Evolutionary conservation across 2,113 vertebrate species (phyloP).

Genomic region (Aegotheles bennettii): DNA sequence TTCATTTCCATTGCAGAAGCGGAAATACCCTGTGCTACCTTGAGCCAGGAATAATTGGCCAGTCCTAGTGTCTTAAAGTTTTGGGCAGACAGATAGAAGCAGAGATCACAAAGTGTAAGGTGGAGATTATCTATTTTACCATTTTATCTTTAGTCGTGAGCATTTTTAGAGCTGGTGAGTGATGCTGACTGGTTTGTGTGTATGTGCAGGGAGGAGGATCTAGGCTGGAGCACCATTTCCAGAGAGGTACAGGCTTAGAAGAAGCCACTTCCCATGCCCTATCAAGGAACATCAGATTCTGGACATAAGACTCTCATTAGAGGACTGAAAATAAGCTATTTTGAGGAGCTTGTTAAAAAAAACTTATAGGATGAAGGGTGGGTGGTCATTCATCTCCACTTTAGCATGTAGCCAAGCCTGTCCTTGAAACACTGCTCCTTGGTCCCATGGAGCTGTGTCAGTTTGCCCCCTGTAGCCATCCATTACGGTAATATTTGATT

Average conservation of each 20-base stretch:
- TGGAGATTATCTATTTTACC: background rate
- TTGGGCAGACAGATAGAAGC: background rate
- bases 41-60: background rate
- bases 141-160: background rate
- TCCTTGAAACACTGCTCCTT: too few species aligned
- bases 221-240: background rate
- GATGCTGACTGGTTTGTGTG: background rate
- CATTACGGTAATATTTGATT: rapidly evolving
- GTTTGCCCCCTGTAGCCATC: rapidly evolving
- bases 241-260: background rate
- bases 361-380: background rate
- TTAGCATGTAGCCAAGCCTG: rapidly evolving
- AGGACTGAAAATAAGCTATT: background rate
- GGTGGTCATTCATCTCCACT: too few species aligned
- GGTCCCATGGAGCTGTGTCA: rapidly evolving
- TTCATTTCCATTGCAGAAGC: background rate
- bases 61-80: background rate
- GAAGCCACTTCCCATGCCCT: background rate
- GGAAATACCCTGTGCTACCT: background rate
- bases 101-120: background rate
- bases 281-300: too few species aligned
- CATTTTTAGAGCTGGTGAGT: background rate
- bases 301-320: background rate
- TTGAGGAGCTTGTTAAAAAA: background rate
- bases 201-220: rapidly evolving